These are phyloP conservation scores for Lepidocolaptes lacrymiger DNA, from an alignment of 2,797 vertebrate genomes.

Conservation along the genomic window DNA sequence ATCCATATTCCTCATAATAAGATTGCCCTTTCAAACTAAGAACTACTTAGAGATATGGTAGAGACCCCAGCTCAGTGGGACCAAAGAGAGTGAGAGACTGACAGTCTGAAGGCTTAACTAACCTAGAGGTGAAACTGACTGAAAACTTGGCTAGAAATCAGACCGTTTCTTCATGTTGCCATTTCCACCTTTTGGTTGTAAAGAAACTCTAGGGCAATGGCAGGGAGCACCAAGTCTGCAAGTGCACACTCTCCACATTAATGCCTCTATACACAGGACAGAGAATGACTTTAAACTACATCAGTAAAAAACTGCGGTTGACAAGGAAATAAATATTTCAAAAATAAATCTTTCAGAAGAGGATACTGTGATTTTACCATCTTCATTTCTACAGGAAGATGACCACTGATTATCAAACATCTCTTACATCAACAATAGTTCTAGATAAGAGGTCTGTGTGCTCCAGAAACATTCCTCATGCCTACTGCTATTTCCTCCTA, in stretches of 20 bases:
- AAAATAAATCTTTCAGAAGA: not conserved
- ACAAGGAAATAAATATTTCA: not conserved
- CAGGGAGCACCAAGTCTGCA: not conserved
- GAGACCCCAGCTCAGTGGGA: not conserved
- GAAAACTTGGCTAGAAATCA: not conserved
- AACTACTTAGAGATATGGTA: not conserved
- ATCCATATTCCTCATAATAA: not conserved
- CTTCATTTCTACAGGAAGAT: not conserved
- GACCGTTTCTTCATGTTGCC: not conserved
- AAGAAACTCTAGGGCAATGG: not conserved
- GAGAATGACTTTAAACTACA: not conserved
- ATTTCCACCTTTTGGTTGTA: not conserved
- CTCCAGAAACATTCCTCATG: not conserved
- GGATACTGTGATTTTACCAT: not conserved
- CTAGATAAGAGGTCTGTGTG: not conserved
- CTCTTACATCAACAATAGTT: not conserved
- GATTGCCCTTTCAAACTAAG: not conserved
- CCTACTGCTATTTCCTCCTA: not conserved
- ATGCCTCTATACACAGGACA: not conserved
- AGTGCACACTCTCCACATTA: not conserved
- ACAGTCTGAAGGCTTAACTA: not conserved
- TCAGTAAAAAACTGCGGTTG: not conserved
- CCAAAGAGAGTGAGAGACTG: rapidly evolving
- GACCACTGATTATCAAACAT: not conserved
- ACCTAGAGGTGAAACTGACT: not conserved